Evolutionary conservation across 2,797 vertebrate species (phyloP), one percentile per base, ranked within the genome.

Genomic region (Nannoperca obscura): DNA sequence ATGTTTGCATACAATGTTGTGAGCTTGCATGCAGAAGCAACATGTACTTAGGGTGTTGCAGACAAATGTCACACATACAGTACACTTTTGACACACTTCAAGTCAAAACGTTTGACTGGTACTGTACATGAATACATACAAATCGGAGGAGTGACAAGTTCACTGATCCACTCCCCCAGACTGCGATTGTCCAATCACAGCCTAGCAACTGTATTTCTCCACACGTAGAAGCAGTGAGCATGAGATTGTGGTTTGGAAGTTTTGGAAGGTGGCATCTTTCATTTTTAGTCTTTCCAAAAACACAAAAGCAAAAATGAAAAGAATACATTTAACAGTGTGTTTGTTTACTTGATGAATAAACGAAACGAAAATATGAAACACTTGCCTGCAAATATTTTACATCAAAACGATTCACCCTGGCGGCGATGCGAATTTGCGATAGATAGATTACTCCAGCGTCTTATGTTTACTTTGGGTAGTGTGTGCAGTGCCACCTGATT

Each of bases 31-130:
- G 55, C 42, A 63, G 34, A 62, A 50, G 54, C 42, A 60, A 34
- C 42, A 15, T 40, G 9, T 40, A 14, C 47, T 67, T 55, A 61
- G 40, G 81, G 57, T 17, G 47, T 67, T 70, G 50, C 30, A 47
- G 36, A 65, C 9, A 73, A 71, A 75, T 76, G 44, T 47, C 58
- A 80, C 6, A 49, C 62, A 66, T 62, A 32, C 49, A 71, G n/a
- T n/a, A n/a, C n/a, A n/a, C n/a, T n/a, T n/a, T n/a, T n/a, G n/a
- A n/a, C n/a, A n/a, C n/a, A n/a, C n/a, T n/a, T n/a, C n/a, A n/a
- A n/a, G n/a, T n/a, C n/a, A n/a, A n/a, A n/a, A n/a, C n/a, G n/a
- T n/a, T n/a, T n/a, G n/a, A n/a, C n/a, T n/a, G n/a, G n/a, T n/a
- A n/a, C n/a, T n/a, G n/a, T n/a, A n/a, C n/a, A n/a, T 60, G 46